phyloP scores from a whole-genome alignment of 2,888 invertebrate genomes.

The Hemicrepidius hirtus region DNA sequence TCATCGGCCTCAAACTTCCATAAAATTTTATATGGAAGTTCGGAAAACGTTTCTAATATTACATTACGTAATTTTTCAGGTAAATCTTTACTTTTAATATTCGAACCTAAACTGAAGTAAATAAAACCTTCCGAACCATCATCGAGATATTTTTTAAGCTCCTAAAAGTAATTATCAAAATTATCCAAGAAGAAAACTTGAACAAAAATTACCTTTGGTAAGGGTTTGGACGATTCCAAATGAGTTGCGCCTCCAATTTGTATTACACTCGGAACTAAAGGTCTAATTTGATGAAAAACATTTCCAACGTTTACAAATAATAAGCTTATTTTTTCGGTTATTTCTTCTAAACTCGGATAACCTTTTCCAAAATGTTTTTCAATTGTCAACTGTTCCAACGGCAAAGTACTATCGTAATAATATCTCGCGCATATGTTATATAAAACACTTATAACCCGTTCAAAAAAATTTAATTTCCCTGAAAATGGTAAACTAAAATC shows the following conservation, averaged over 20 bases:
- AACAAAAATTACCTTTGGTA: slow-evolving; percentile 67
- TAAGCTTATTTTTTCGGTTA: slow-evolving; percentile 66
- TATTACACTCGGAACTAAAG: slow-evolving; percentile 69
- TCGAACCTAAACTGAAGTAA: slow-evolving; percentile 33
- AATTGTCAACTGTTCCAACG: no score
- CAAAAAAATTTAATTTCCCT: slow-evolving; percentile 69
- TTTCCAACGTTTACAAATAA: slow-evolving; percentile 70
- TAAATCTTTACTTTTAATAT: slow-evolving; percentile 12
- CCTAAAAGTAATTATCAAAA: no score
- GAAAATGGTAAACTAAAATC: slow-evolving; percentile 72
- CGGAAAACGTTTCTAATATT: slow-evolving; percentile 1
- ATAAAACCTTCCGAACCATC: slow-evolving; percentile 17
- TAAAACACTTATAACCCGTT: slow-evolving; percentile 54
- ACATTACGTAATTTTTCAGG: no score
- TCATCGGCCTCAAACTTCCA: slow-evolving; percentile 25
- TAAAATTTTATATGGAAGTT: slow-evolving; percentile 21
- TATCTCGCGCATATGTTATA: neutral
- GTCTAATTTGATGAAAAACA: slow-evolving; percentile 66
- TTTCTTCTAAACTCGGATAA: slow-evolving; percentile 51
- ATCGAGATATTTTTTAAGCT: slow-evolving; percentile 19
- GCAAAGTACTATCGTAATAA: slow-evolving; percentile 10
- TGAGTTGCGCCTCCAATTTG: slow-evolving; percentile 71
- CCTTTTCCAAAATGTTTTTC: slow-evolving; percentile 57
- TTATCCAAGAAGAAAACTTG: neutral
- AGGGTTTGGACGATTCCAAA: slow-evolving; percentile 65